Base-by-base conservation (phyloP, 2,888 invertebrate genomes). In the Quadriops clusia region DNA sequence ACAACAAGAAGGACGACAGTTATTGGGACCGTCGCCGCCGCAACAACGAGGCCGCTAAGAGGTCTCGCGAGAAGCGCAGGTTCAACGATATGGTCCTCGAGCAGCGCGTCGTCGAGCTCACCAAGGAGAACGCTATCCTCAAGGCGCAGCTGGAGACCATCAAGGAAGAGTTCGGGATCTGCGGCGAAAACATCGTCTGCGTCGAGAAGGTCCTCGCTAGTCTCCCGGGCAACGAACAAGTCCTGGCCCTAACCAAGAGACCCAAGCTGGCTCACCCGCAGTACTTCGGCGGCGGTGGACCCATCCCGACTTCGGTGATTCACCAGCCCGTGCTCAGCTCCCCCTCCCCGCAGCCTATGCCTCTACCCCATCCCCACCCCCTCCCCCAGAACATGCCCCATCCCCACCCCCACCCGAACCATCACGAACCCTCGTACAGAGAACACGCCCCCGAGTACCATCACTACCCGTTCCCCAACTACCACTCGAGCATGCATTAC, bases 1-100 rank as follows among this genome's bases (percentile, higher is more conserved):
- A 94, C 57, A 86, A 77, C 62, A 91, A 91, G 59, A 95, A 95
- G 58, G 94, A 95, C 53, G 90, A 93, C 50, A 87, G 85, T 52
- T 95, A 95, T 62, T 95, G 97, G 97, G 93, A 94, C 60, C 76
- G 94, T 33, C 72, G 97, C 33, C 72, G 94, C 39, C 74, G 94
- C 36, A 95, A 97, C 64, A 97, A 97, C 61, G 94, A 94, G 60
- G 95, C 95, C 1, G 95, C 95, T 33, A 91, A 95, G 57, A 68
- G 93, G 23, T 93, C 93, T 4, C 74, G 94, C n/a, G 94, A 95
- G 60, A 95, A 95, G 60, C 74, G 94, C 22, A 78, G 94, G 25
- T 83, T 89, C 65, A 93, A 95, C 56, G 94, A 95, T 61, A 87
- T 94, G 87, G 89, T 91, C 2, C 68, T 97, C 37, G 95, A 95